Evolutionary conservation across 2,797 vertebrate species (phyloP), one percentile per base, ranked within the genome.

Genomic region (Podargus strigoides): DNA sequence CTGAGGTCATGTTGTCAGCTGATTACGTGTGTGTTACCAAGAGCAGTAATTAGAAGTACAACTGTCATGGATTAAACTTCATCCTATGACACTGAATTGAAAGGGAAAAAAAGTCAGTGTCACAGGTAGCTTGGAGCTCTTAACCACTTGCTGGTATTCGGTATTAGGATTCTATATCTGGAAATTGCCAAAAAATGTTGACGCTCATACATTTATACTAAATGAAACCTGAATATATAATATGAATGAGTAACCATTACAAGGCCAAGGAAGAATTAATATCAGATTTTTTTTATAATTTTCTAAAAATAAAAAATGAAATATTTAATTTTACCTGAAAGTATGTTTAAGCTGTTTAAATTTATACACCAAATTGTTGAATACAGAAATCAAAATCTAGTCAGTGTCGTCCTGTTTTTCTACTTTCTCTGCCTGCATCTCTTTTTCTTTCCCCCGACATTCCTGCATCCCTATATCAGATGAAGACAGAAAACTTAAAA

Each of bases 361-460:
- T 66, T 85, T 2, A 12, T 75, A 34, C 58, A 37, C 10, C 6
- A 49, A 49, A 41, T 46, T 73, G 14, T 34, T 64, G 37, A 82
- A 68, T 80, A 69, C 27, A 63, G 30, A 67, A 67, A 37, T 70
- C 13, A 82, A 53, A 91, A 69, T 20, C 30, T 77, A 49, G 27
- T 85, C 3, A 3, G 3, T 49, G 18, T 84, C 14, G 7, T 85
- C 9, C 27, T 80, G 5, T 73, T 75, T 19, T 79, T 89, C 27
- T 9, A 9, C 13, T 50, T 82, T 64, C 19, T 81, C 30, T 84
- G 26, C 24, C 10, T 55, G 7, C 24, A 32, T 58, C 12, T 52
- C 5, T 44, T 22, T 58, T 0, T 8, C 22, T 23, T 0, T 6
- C 3, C 12, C 12, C 11, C 7, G 8, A 21, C 42, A 23, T 79